These are phyloP conservation scores for Sebastes umbrosus DNA, from an alignment of 2,797 vertebrate genomes.

Conservation along the genomic window DNA sequence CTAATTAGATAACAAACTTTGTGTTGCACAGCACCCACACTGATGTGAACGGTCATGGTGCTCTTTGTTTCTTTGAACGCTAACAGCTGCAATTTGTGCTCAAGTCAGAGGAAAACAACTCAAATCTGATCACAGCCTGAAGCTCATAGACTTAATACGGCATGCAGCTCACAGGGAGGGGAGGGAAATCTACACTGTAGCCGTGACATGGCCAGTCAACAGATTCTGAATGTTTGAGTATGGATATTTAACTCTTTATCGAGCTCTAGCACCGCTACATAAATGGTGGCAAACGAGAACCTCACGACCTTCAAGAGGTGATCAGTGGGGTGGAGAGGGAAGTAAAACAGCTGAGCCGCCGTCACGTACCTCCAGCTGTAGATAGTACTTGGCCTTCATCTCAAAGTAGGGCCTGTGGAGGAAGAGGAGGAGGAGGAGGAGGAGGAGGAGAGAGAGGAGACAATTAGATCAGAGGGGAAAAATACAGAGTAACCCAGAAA, in stretches of 20 bases:
- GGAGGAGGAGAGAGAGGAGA: constrained; percentile 1
- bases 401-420: constrained; percentile 94
- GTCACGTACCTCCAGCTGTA: constrained; percentile 93
- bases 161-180: background rate
- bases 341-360: background rate
- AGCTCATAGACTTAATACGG: background rate
- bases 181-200: background rate
- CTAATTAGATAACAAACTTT: background rate
- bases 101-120: background rate
- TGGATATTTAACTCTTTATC: background rate
- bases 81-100: background rate
- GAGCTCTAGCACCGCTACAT: background rate
- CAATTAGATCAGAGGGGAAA: constrained; percentile 35
- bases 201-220: background rate
- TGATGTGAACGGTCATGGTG: background rate
- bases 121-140: background rate
- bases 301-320: background rate
- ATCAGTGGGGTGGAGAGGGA: background rate
- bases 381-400: constrained; percentile 95
- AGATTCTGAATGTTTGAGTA: background rate
- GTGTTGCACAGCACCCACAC: background rate
- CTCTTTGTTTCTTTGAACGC: background rate
- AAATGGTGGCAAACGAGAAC: background rate
- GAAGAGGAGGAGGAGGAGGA: constrained; percentile 37
- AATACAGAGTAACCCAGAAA: constrained; percentile 57